Percentiles rank a stretch among this genome's conserved stretches.
Evolutionary conservation across 2,113 vertebrate genomes (phyloP).

Genomic region (Misgurnus anguillicaudatus): DNA sequence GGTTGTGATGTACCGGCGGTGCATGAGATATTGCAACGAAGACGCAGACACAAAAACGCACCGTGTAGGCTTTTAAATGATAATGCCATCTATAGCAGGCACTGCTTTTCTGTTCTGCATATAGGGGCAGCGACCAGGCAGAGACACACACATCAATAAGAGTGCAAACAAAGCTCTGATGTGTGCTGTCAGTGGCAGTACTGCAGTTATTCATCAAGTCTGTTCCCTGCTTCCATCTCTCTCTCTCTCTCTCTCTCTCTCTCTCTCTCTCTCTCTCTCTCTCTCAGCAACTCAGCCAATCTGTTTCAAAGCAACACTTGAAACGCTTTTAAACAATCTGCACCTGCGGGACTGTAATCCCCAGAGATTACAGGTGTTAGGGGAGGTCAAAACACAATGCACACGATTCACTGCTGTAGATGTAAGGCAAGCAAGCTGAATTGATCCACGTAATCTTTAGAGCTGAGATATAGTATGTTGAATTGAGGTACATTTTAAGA

Average conservation of each 20-base stretch:
- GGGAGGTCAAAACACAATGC: constrained; percentile 25
- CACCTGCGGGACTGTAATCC: constrained; percentile 40
- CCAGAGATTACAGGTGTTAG: constrained; percentile 47
- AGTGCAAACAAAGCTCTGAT: constrained; percentile 43
- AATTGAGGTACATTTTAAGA: not conserved
- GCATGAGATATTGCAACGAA: not conserved
- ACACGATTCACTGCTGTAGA: constrained; percentile 24
- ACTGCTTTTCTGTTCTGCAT: constrained; percentile 22
- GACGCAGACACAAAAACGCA: not conserved
- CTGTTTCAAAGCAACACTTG: constrained; percentile 20
- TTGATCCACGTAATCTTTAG: not conserved
- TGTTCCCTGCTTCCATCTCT: constrained; percentile 15
- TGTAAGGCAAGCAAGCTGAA: constrained; percentile 23
- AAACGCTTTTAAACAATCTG: constrained; percentile 29
- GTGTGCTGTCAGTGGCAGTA: constrained; percentile 63
- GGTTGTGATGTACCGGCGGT: not conserved
- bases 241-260: no score
- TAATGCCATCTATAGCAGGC: constrained; percentile 16
- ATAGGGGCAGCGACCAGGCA: constrained; percentile 1
- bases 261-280: no score
- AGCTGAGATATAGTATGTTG: not conserved
- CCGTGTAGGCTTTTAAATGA: constrained; percentile 19
- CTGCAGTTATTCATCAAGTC: constrained; percentile 69
- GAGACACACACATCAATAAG: constrained; percentile 8
- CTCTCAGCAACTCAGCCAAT: constrained; percentile 21